Conservation (phyloP, 2,797 vertebrate species). For the Sus cebifrons region DNA sequence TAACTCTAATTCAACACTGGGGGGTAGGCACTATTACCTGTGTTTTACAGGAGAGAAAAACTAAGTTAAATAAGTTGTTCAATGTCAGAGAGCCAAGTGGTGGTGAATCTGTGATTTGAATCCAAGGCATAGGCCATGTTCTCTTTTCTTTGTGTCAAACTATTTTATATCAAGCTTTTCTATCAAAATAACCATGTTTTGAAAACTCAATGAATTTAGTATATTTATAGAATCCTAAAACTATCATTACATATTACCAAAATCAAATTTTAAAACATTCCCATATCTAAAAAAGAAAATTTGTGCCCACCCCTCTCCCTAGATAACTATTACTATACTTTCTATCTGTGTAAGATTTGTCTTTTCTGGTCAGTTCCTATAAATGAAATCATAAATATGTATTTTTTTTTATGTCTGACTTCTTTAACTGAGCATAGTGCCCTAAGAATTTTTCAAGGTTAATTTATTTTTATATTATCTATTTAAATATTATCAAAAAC, state of each 20-base stretch:
- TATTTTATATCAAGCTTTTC: not conserved
- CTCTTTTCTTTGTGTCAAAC: not conserved
- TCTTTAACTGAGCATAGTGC: not conserved
- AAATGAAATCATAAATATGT: not conserved
- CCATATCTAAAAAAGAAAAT: not conserved
- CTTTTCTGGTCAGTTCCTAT: not conserved
- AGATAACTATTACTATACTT: not conserved
- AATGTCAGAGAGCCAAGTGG: not conserved
- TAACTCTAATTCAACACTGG: not conserved
- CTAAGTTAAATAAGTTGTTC: not conserved
- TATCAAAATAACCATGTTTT: not conserved
- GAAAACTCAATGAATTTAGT: not conserved
- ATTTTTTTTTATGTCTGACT: not conserved
- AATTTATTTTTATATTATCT: constrained; percentile 36
- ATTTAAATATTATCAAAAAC: not conserved
- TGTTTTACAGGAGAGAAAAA: not conserved
- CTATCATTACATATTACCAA: not conserved
- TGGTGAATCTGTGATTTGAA: not conserved
- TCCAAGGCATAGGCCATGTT: not conserved
- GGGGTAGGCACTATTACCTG: not conserved
- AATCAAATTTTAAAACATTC: not conserved
- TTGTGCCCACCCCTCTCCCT: not conserved
- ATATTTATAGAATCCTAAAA: not conserved
- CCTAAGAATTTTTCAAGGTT: not conserved
- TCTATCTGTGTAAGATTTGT: not conserved